Base-by-base conservation (phyloP, 2,113 vertebrate genomes). In the Catagonus wagneri region DNA sequence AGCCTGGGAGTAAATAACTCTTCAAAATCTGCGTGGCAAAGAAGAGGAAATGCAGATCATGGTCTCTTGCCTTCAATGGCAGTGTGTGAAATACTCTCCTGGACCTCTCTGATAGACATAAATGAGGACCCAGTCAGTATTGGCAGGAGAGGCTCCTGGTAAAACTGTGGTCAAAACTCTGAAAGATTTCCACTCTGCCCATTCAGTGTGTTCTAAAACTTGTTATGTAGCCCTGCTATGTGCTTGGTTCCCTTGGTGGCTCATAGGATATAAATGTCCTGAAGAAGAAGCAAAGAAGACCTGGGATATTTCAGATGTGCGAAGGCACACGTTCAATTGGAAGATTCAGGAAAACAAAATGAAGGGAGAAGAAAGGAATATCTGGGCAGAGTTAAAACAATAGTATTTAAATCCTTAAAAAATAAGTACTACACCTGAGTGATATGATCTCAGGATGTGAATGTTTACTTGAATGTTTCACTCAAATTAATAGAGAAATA, bases 401-500 rank as follows among this genome's bases (percentile, higher is more conserved):
- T 80, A 87, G 60, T 17, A 50, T 15, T 39, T 17, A 68, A 58
- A 58, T 7, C 90, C 23, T 44, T 56, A 63, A 89, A 84, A 92
- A 76, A 54, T 60, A 89, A 36, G 1, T 63, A 1, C 25, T 75
- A 71, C 3, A n/a, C 44, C n/a, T 27, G 56, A 63, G n/a, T n/a
- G 14, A 61, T 54, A 61, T 11, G n/a, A 79, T 83, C 63, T 93
- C 72, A 39, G 25, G 36, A 54, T 69, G 36, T 93, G 52, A 89
- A 60, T 89, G 52, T 83, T 91, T 54, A 56, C 76, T 92, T 89
- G 44, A 72, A 44, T 71, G 2, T 93, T 16, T 54, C 20, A 52
- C 8, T 76, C 60, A 72, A 66, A 50, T 50, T 75, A 97, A 50
- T 92, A 80, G 23, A 72, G 10, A 75, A 90, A 87, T 68, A 85